phyloP scores from a whole-genome alignment of 2,888 invertebrate species.

The Catocala fraxini region DNA sequence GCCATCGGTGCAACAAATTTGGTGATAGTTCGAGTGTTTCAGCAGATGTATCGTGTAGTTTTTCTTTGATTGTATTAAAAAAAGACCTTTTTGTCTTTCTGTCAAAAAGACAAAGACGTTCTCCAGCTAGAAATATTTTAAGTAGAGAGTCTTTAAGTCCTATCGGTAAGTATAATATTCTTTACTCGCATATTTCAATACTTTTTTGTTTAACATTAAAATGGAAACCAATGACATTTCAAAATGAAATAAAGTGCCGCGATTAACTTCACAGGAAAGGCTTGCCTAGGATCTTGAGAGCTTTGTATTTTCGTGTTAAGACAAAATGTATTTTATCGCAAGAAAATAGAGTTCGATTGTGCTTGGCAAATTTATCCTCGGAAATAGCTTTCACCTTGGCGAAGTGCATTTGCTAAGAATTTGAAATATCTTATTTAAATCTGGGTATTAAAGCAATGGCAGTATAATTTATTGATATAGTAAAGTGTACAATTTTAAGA shows the following conservation, averaged over 20 bases:
- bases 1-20: too few species aligned
- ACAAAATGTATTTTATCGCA: too few species aligned
- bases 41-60: too few species aligned
- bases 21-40: too few species aligned
- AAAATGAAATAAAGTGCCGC: slow-evolving; percentile 15
- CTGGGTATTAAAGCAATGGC: slow-evolving; percentile 13
- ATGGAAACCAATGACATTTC: slow-evolving; percentile 4
- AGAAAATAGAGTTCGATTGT: slow-evolving; percentile 1
- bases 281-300: slow-evolving; percentile 8
- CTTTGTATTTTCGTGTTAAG: not conserved
- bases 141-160: too few species aligned
- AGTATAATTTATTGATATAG: slow-evolving; percentile 9
- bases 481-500: too few species aligned
- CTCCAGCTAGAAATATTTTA: too few species aligned
- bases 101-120: too few species aligned
- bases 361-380: not conserved
- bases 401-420: slow-evolving; percentile 25
- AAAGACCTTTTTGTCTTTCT: too few species aligned
- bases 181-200: too few species aligned
- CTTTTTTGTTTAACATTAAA: slow-evolving; percentile 11
- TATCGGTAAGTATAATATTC: too few species aligned
- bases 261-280: slow-evolving; percentile 13
- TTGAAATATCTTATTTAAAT: slow-evolving; percentile 32
- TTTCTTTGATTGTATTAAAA: too few species aligned
- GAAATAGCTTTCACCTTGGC: slow-evolving; percentile 18